These are phyloP conservation scores for Acromyrmex charruanus DNA, from an alignment of 1,140 invertebrate species.

Conservation along the genomic window DNA sequence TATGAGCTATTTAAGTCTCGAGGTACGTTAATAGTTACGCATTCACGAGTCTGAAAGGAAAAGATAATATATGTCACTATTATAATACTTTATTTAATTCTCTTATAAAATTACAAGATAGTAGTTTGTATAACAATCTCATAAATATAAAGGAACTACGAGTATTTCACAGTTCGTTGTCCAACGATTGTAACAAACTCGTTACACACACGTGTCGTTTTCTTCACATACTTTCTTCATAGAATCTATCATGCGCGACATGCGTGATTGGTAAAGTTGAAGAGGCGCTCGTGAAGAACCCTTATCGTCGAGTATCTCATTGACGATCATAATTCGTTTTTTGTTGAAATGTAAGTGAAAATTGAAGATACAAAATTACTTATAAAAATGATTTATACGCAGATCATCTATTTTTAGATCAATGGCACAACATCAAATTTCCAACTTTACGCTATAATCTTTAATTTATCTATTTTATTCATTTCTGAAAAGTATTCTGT, in stretches of 20 bases:
- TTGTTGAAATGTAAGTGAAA: background rate
- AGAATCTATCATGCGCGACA: slow-evolving; percentile 38
- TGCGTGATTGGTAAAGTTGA: slow-evolving; percentile 40
- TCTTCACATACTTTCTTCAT: background rate
- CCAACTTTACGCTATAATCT: background rate
- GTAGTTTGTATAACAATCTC: background rate
- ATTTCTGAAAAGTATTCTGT: background rate
- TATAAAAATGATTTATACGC: background rate
- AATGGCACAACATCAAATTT: background rate
- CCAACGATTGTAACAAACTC: slow-evolving; percentile 32
- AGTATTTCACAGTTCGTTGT: slow-evolving; percentile 23
- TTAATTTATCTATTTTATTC: background rate
- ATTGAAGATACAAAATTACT: background rate
- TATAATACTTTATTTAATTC: background rate
- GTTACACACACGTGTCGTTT: background rate
- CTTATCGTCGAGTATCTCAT: background rate
- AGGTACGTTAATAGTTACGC: background rate
- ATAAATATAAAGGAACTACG: slow-evolving; percentile 1
- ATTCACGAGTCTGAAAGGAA: background rate
- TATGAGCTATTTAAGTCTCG: slow-evolving; percentile 7
- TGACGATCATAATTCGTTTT: background rate
- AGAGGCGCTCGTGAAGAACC: background rate
- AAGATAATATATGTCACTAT: background rate
- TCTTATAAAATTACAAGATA: background rate
- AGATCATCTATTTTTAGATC: background rate